A percentile compares a stretch with the other conserved stretches of the same genome.
Evolutionary conservation across 1,140 invertebrate genomes (phyloP).

Genomic region (Drosophila varians): DNA sequence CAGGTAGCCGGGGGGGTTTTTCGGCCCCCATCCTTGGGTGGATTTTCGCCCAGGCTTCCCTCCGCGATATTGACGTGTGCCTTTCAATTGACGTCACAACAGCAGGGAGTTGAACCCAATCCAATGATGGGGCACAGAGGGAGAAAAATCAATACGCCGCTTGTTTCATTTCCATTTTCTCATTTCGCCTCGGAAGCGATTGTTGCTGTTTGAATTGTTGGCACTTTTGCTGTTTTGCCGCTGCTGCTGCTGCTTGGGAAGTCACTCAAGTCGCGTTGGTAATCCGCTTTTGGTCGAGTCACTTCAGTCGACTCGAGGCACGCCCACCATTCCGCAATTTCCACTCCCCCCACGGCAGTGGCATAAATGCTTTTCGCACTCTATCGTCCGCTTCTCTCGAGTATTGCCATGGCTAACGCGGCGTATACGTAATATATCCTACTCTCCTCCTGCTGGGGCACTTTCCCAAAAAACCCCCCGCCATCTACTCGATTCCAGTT

Average conservation of each 20-base stretch:
- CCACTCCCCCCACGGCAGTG: constrained; percentile 7
- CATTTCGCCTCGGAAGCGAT: constrained; percentile 13
- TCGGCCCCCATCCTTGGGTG: background rate
- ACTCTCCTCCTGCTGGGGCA: constrained; percentile 6
- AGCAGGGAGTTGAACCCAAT: constrained; percentile 52
- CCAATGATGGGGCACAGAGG: constrained; percentile 10
- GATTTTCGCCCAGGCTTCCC: too few relatives aligned
- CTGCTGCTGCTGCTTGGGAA: constrained; percentile 28
- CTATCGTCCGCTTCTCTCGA: constrained; percentile 28
- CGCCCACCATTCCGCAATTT: background rate
- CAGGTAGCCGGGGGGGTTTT: constrained; percentile 2
- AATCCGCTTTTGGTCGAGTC: constrained; percentile 71
- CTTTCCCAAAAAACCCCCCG: background rate
- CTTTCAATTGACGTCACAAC: constrained; percentile 62
- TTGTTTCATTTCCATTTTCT: constrained; percentile 50
- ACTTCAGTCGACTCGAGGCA: constrained; percentile 41
- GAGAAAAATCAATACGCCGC: constrained; percentile 65
- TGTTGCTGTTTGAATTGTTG: constrained; percentile 26
- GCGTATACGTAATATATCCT: constrained; percentile 50
- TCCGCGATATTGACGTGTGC: constrained; percentile 22
- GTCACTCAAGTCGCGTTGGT: constrained; percentile 69
- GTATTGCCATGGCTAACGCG: constrained; percentile 38
- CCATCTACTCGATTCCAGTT: constrained; percentile 56
- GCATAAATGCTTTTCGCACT: constrained; percentile 67
- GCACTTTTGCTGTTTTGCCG: constrained; percentile 22